Percentiles rank a stretch among this genome's conserved stretches.
Evolutionary conservation across 2,797 vertebrate species (phyloP).

Genomic region (Glossophaga mutica): DNA sequence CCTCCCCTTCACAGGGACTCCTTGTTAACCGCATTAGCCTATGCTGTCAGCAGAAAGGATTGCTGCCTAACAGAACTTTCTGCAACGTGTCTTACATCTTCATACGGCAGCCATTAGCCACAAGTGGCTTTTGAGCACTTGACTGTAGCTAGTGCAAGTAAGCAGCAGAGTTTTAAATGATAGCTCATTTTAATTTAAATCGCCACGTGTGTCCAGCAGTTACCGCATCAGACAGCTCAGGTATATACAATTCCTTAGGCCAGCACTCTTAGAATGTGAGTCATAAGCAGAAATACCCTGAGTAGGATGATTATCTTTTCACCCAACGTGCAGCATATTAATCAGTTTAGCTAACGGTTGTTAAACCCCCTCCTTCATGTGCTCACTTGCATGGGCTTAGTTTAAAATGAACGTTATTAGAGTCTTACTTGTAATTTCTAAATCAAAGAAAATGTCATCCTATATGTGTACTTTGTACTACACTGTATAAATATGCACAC

Average conservation of each 20-base stretch:
- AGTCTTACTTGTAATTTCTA: not conserved
- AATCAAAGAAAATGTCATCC: not conserved
- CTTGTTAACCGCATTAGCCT: not conserved
- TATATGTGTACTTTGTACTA: not conserved
- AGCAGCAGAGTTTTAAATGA: not conserved
- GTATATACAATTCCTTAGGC: not conserved
- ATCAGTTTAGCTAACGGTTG: constrained; percentile 3
- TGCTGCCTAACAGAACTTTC: not conserved
- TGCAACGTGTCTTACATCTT: not conserved
- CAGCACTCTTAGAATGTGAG: not conserved
- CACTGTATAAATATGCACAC: not conserved
- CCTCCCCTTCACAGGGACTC: not conserved
- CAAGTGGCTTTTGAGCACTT: not conserved
- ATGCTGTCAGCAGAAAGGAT: not conserved
- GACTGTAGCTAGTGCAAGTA: not conserved
- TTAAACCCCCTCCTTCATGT: not conserved
- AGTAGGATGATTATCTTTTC: not conserved
- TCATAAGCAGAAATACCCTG: not conserved
- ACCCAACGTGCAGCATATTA: not conserved
- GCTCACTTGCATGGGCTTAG: not conserved
- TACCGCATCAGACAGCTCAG: not conserved
- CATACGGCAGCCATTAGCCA: not conserved
- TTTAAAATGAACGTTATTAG: constrained; percentile 39
- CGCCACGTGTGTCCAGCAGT: not conserved
- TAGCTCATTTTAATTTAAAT: not conserved